Conservation (phyloP, 1,140 invertebrate species). For the Brachionus asplanchnoidis region DNA sequence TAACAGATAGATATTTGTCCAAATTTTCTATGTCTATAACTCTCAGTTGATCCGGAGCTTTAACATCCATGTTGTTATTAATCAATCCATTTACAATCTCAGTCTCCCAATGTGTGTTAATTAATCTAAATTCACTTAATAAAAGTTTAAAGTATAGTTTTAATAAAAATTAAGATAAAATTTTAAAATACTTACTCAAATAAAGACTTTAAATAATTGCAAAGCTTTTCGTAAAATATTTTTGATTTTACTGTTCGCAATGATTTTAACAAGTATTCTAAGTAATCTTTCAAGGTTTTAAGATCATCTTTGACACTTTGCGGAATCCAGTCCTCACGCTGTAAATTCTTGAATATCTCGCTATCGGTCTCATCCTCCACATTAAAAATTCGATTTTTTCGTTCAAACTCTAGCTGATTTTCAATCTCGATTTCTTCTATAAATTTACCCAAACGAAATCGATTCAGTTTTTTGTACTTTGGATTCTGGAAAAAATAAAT, state of each 20-base stretch:
- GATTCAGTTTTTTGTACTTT: slow-evolving; percentile 32
- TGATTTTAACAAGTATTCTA: slow-evolving; percentile 17
- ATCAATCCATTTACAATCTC: neutral
- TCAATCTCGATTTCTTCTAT: slow-evolving; percentile 20
- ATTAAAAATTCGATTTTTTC: neutral
- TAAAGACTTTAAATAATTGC: neutral
- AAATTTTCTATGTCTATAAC: slow-evolving; percentile 21
- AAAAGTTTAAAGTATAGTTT: neutral
- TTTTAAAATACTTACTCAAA: neutral
- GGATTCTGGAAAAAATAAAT: slow-evolving; percentile 1
- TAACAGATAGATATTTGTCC: neutral
- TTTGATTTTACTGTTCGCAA: slow-evolving; percentile 30
- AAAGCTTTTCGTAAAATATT: slow-evolving; percentile 35
- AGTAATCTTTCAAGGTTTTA: neutral
- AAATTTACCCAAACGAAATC: slow-evolving; percentile 14
- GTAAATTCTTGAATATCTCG: neutral
- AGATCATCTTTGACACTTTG: neutral
- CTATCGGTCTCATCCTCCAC: slow-evolving; percentile 27
- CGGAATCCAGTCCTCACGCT: slow-evolving; percentile 26
- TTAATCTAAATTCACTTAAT: slow-evolving; percentile 29
- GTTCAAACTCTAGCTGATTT: neutral
- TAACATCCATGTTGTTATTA: neutral
- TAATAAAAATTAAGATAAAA: neutral
- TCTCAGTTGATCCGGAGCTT: neutral
- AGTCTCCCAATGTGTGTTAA: neutral